Base-by-base conservation (phyloP, 1,140 invertebrate species). In the Saccostrea glomerata region DNA sequence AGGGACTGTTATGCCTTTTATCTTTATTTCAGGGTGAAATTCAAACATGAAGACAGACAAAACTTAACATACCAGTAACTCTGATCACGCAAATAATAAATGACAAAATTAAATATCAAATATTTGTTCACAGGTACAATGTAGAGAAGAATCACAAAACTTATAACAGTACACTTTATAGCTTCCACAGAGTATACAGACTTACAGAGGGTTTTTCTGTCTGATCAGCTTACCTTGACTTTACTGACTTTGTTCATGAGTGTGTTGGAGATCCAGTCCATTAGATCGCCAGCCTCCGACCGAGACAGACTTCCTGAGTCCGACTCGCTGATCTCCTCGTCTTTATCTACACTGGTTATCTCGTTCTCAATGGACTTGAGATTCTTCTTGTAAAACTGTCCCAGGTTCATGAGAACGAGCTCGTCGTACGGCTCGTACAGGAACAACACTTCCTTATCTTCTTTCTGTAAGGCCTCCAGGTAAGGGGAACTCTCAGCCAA, bases 401-500 rank as follows among this genome's bases (percentile, higher is more conserved):
- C 96, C 30, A 99, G 95, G 92, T 99, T 98, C 96, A 99, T 97
- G 0, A 99, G 95, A 13, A 99, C 98, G 36, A 99, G 95, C 95
- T 99, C 99, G 95, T 99, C 99, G 92, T 99, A 98, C 0, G 97
- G 97, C 92, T 99, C 98, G 92, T 98, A 99, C 93, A 98, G 98
- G 94, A 99, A 99, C 3, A 99, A 94, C 1, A 99, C 98, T 96
- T 99, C 98, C 5, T 97, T 96, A 89, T 98, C 97, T 90, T 97
- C 93, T 87, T 96, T 94, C 92, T 98, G 98, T 1, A 99, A 95
- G 25, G 97, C 97, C 95, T 99, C 98, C 93, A 97, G 98, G 94
- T 99, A 99, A 0, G 98, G 98, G 0, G 98, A 99, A 2, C 97
- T 96, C 95, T 99, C 97, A 0, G 98, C 98, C 82, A 99, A 95